phyloP scores from a whole-genome alignment of 2,113 vertebrate species.

The rat (Rattus norvegicus) region DNA sequence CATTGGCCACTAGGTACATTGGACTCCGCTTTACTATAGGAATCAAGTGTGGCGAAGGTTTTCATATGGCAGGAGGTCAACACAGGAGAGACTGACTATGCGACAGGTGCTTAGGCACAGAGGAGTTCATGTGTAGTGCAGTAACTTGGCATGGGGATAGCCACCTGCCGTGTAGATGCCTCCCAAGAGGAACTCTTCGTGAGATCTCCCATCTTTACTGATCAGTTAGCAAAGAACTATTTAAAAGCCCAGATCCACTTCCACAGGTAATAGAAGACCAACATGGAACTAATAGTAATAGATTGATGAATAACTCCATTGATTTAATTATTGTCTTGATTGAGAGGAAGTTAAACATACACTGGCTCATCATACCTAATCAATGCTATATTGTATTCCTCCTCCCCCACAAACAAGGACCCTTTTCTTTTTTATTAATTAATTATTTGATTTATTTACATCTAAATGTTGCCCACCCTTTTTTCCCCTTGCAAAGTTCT shows the following conservation, averaged over 20 bases:
- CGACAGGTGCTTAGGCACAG: neutral
- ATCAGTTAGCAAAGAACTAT: neutral
- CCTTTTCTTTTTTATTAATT: no score
- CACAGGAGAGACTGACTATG: neutral
- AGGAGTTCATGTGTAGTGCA: neutral
- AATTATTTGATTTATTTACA: no score
- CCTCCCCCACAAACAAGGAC: no score
- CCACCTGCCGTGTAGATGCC: neutral
- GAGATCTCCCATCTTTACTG: neutral
- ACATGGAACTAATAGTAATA: neutral
- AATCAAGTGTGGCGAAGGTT: neutral
- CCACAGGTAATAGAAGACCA: neutral
- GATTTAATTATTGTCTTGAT: neutral
- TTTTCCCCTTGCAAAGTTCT: no score
- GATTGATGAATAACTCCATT: neutral
- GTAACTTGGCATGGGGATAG: neutral
- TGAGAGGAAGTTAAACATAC: neutral
- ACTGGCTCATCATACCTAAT: no score
- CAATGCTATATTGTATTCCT: neutral
- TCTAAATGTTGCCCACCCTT: no score
- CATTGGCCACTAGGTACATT: neutral
- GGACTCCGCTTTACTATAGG: fast-evolving
- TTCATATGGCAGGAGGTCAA: neutral
- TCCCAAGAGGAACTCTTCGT: neutral
- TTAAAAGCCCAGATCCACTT: neutral